Evolutionary conservation across 2,797 vertebrate genomes (phyloP).

Genomic region (Chrysocyon brachyurus): DNA sequence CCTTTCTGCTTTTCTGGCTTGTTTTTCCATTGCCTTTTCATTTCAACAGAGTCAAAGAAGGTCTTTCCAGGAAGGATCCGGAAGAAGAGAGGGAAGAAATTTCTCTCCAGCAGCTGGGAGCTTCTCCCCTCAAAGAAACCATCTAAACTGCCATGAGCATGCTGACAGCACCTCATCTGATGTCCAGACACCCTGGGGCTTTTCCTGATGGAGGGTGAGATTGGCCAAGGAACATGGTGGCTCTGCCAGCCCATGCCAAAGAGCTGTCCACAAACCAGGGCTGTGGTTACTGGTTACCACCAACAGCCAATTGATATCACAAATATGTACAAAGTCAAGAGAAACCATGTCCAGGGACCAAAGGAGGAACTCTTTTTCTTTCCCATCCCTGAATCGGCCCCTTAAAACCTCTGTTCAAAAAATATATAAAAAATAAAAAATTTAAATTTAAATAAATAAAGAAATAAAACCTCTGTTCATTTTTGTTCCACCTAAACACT

Average conservation of each 20-base stretch:
- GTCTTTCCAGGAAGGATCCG: not conserved
- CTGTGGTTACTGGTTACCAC: too few relatives aligned
- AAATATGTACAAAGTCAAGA: not conserved
- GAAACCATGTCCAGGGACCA: not conserved
- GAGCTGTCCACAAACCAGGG: not conserved
- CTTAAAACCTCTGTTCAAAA: not conserved
- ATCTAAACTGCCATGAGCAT: slow-evolving; percentile 45
- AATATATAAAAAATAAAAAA: too few relatives aligned
- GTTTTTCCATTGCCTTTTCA: not conserved
- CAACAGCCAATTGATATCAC: fast-evolving
- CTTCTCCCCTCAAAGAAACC: slow-evolving; percentile 75
- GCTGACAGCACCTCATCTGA: not conserved
- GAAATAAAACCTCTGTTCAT: not conserved
- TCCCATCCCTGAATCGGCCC: not conserved
- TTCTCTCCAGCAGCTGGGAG: slow-evolving; percentile 69
- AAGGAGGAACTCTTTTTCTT: not conserved
- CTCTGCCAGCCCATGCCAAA: not conserved
- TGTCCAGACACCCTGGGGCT: not conserved
- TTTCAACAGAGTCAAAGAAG: slow-evolving; percentile 61
- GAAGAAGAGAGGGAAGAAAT: slow-evolving; percentile 74
- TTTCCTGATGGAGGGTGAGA: not conserved
- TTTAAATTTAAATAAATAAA: too few relatives aligned
- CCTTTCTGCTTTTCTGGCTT: not conserved
- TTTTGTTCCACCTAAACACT: not conserved
- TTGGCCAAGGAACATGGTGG: fast-evolving